Base-by-base conservation (phyloP, 2,113 vertebrate species). In the Gobius niger region DNA sequence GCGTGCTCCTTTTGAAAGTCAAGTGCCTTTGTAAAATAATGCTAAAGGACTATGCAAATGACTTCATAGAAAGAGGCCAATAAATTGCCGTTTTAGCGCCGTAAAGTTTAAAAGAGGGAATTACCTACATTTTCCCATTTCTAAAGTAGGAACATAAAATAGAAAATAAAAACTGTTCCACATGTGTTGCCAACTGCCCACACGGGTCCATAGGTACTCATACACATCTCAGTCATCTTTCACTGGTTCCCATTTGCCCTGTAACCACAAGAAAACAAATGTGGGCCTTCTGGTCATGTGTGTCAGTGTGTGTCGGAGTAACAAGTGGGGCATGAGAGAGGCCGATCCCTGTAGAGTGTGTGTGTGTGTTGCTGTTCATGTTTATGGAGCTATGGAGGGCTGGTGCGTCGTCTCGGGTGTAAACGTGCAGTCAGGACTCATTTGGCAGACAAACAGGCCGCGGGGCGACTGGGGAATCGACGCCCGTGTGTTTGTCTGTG, bases 401-500 rank as follows among this genome's bases (percentile, higher is more conserved):
- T 85, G 84, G 85, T 88, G 88, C 89, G 85, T 75, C 73, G 88
- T 90, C 88, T 91, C 87, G 81, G 81, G 87, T 91, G 90, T 90
- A 90, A 91, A 90, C 70, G 87, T 87, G 83, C 90, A 91, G 90
- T 91, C 90, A 90, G 85, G 90, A 90, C 85, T 89, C 87, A 90
- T 91, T 91, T 91, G 88, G 87, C 90, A 91, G 88, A 91, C 90
- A 90, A 89, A 89, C 90, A 88, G 88, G 88, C 90, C 83, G 82
- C 86, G 84, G 88, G 88, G 86, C 85, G 82, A 85, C 87, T 81
- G 64, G 90, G 88, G 90, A 90, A 86, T 91, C 76, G 79, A 86
- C 83, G 72, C 82, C 84, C 80, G 85, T 86, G 72, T 86, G 76
- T 82, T 77, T 80, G 61, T 63, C 10, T 63, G 61, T 63, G 60